Percentiles rank a stretch among this genome's conserved stretches.
phyloP scores from a whole-genome alignment of 2,113 vertebrate species.

The Corvus cornix region DNA sequence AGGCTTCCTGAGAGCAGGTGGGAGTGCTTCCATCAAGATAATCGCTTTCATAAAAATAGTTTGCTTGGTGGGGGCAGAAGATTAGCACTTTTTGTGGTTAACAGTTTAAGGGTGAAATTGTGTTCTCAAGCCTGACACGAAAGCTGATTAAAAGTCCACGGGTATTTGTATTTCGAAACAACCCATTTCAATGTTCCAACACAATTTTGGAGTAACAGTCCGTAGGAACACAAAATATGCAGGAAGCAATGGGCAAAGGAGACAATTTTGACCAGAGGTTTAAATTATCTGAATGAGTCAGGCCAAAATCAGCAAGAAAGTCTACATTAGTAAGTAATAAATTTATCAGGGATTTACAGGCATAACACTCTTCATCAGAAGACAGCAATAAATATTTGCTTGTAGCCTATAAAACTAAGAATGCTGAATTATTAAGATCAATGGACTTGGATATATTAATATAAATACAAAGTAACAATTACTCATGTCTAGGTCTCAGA shows the following conservation, averaged over 20 bases:
- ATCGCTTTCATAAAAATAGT: constrained; percentile 38
- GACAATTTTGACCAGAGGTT: background rate
- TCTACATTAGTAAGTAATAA: background rate
- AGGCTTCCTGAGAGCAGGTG: constrained; percentile 44
- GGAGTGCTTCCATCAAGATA: background rate
- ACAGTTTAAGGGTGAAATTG: background rate
- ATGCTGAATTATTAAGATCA: background rate
- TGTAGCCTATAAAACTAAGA: constrained; percentile 8
- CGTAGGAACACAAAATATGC: background rate
- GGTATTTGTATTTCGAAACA: background rate
- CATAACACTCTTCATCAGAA: background rate
- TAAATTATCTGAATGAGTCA: background rate
- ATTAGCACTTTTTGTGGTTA: background rate
- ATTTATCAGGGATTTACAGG: background rate
- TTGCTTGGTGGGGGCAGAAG: background rate
- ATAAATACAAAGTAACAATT: background rate
- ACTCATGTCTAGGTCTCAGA: constrained; percentile 1
- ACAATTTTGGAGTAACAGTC: background rate
- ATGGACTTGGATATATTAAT: background rate
- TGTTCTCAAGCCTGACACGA: background rate
- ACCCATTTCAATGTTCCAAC: background rate
- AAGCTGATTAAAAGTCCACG: background rate
- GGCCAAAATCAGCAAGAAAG: background rate
- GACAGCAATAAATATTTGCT: background rate
- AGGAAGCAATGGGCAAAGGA: background rate